A percentile compares a stretch with the other conserved stretches of the same genome.
Evolutionary conservation across 2,888 invertebrate genomes (phyloP).

Genomic region (Epistrophe grossulariae): DNA sequence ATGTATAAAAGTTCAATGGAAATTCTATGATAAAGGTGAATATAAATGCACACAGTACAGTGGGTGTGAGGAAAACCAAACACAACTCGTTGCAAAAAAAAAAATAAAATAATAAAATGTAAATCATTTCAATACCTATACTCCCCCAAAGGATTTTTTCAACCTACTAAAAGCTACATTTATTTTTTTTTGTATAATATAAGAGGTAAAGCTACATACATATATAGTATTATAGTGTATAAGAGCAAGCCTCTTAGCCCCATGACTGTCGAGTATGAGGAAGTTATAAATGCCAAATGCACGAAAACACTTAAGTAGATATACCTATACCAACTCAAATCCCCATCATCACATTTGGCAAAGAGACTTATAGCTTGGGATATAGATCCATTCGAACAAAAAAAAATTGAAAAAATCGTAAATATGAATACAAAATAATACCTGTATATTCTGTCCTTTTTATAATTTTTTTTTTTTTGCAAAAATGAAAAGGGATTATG

Average conservation of each 20-base stretch:
- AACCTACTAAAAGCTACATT: constrained; percentile 53
- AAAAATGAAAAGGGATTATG: constrained; percentile 28
- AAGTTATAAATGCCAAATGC: constrained; percentile 75
- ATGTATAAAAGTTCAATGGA: constrained; percentile 51
- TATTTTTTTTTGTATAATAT: background rate
- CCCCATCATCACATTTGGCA: constrained; percentile 54
- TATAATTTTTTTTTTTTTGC: background rate
- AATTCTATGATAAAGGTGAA: constrained; percentile 45
- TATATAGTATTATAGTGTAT: background rate
- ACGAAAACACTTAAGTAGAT: constrained; percentile 71
- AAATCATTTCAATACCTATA: constrained; percentile 56
- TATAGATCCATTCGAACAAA: constrained; percentile 47
- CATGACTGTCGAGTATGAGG: constrained; percentile 54
- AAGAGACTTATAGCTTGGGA: constrained; percentile 22
- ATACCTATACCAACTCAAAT: constrained; percentile 39
- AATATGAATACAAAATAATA: constrained; percentile 33
- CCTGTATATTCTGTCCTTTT: constrained; percentile 19
- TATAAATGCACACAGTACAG: background rate
- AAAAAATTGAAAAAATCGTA: background rate
- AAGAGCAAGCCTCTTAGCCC: background rate
- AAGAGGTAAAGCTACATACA: background rate
- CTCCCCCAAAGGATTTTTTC: constrained; percentile 10
- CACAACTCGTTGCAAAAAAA: constrained; percentile 31
- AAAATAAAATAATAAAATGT: constrained; percentile 25
- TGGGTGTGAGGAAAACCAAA: constrained; percentile 16